Base-by-base conservation (phyloP, 2,797 vertebrate genomes). In the Sebastes nivosus region DNA sequence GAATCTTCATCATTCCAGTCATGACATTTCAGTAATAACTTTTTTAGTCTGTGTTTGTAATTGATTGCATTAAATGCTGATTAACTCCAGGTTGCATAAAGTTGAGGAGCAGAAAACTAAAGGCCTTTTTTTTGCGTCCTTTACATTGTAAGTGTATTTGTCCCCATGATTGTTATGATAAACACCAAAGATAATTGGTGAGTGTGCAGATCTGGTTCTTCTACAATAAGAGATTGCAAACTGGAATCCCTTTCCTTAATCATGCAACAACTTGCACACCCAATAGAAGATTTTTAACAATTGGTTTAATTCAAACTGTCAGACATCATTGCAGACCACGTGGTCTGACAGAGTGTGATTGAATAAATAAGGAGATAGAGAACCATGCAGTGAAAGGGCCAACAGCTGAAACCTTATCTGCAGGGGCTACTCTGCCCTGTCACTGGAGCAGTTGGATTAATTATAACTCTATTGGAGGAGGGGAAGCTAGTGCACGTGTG, bases 371-470 rank as follows among this genome's bases (percentile, higher is more conserved):
- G 83, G 87, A 90, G 36, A 38, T 14, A 38, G 64, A 84, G 71
- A 77, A 77, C 34, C 76, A 38, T 38, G 36, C 36, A 59, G 11
- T 30, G 67, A 87, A 91, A 85, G 64, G 79, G 85, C 88, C 82
- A 88, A 87, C 83, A 88, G 87, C 85, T 94, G 93, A 92, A 92
- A 94, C 83, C 55, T 16, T 86, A 93, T 94, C 93, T 91, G 86
- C 14, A 81, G 72, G 67, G 50, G 34, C 82, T 89, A 88, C 90
- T 75, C 86, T 85, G 89, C 84, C 81, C 93, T 81, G 92, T 91
- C 87, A 93, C 88, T 78, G 88, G 83, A 92, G 92, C 79, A 87
- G 73, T 87, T 87, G 85, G 92, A 95, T 92, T 94, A 95, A 95
- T 93, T 93, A 90, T 94, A 95, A 93, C 93, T 93, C 89, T 9